Base-by-base conservation (phyloP, 2,888 invertebrate genomes). In the Resseliella maxima region DNA sequence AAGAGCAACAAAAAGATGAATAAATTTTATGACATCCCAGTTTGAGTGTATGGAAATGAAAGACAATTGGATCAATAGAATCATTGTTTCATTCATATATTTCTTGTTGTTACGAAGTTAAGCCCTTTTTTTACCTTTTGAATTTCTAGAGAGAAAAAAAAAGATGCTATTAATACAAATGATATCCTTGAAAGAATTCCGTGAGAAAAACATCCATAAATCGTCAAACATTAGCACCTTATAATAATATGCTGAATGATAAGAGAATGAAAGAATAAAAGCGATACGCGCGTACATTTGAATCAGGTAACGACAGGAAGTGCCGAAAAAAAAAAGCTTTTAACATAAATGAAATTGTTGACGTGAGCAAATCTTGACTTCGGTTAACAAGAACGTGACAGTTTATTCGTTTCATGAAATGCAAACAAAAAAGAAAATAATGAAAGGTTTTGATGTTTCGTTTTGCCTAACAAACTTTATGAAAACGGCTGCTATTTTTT, bases 291-390 rank as follows among this genome's bases (percentile, higher is more conserved):
- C 31, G 72, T 50, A 3, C 31, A 35, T 72, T 72, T 72, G 59
- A 59, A 5, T 21, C 59, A 31, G 72, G 72, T 72, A 72, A 1
- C 0, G 72, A 31, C 15, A 35, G 35, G 72, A 72, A 31, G 31
- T 72, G 72, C 15, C 31, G 31, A 72, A 72, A 72, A 72, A 15
- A 72, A 72, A 72, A 72, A 15, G 72, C 72, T 72, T 72, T 72
- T 72, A 72, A 72, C 72, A 31, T 72, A 72, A 31, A 72, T 72
- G 72, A 72, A 72, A 31, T 31, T 27, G 31, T 72, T 72, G 72
- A 72, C 72, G 72, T 72, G 31, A 72, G 31, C 31, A 72, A 59
- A 21, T 18, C 50, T 35, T 31, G 59, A 6, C 24, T 59, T n/a
- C 59, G 2, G 24, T 24, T 15, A 2, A 59, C 24, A 31, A 24